These are phyloP conservation scores for Gnathonemus longibarbis DNA, from an alignment of 2,113 vertebrate species.

Conservation along the genomic window DNA sequence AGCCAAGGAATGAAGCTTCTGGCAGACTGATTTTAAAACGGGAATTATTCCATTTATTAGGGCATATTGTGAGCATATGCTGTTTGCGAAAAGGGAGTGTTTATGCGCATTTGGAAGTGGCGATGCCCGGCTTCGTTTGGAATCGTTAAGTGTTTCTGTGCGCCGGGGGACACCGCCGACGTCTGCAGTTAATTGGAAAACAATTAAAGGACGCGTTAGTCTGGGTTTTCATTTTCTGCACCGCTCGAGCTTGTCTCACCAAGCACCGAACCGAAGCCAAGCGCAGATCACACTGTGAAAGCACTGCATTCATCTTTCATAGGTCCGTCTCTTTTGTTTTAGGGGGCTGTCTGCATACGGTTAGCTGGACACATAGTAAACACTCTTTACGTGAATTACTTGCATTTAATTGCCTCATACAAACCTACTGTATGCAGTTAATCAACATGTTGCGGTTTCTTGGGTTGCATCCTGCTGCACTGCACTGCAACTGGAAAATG, in stretches of 20 bases:
- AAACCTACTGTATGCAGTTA: background rate
- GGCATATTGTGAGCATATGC: background rate
- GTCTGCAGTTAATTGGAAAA: constrained; percentile 13
- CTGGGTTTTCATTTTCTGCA: background rate
- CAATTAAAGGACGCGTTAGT: constrained; percentile 12
- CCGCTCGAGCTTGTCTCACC: background rate
- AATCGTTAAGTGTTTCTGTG: background rate
- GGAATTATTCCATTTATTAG: constrained; percentile 1
- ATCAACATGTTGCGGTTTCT: background rate
- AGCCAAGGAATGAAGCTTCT: background rate
- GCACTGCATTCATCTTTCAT: background rate
- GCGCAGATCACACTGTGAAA: background rate
- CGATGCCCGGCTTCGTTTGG: background rate
- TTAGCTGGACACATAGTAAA: background rate
- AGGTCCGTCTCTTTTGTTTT: background rate
- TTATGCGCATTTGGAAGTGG: background rate
- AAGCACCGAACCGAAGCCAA: background rate
- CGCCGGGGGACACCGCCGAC: background rate
- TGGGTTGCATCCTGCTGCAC: background rate
- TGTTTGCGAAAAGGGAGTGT: background rate
- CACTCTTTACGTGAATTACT: background rate
- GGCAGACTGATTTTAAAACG: background rate
- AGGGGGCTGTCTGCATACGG: background rate
- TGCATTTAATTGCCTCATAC: background rate
- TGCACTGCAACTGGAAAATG: background rate